Evolutionary conservation across 1,140 invertebrate genomes (phyloP).

Genomic region (Physella acuta): DNA sequence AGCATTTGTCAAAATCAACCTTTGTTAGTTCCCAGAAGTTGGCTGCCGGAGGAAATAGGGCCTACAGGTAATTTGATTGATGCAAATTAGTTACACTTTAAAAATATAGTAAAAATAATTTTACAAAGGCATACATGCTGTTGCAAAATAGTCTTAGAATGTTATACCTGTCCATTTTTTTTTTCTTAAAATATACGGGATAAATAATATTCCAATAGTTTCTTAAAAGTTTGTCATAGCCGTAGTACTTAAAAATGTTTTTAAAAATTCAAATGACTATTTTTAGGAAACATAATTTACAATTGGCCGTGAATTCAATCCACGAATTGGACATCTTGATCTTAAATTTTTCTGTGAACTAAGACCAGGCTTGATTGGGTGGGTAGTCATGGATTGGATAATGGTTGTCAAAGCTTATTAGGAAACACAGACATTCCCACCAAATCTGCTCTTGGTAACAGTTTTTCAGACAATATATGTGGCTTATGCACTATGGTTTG

Average conservation of each 20-base stretch:
- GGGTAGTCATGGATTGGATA: constrained; percentile 62
- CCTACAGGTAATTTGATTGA: constrained; percentile 68
- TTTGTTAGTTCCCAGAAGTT: constrained; percentile 64
- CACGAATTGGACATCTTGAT: constrained; percentile 71
- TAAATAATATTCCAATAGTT: too few species aligned
- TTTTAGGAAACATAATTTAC: constrained; percentile 72
- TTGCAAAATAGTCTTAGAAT: too few species aligned
- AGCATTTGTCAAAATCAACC: constrained; percentile 66
- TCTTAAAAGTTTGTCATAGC: too few species aligned
- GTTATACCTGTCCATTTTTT: too few species aligned
- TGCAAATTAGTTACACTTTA: too few species aligned
- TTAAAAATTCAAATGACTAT: too few species aligned
- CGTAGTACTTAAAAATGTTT: too few species aligned
- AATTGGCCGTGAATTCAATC: constrained; percentile 78
- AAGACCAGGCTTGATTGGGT: constrained; percentile 61
- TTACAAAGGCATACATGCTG: too few species aligned
- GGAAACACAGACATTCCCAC: constrained; percentile 49
- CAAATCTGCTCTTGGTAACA: constrained; percentile 61
- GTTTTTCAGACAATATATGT: constrained; percentile 67
- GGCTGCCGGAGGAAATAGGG: constrained; percentile 72
- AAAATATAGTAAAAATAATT: too few species aligned
- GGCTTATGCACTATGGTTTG: constrained; percentile 67
- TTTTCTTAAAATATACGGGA: too few species aligned
- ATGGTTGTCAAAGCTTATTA: constrained; percentile 60
- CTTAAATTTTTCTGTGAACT: constrained; percentile 70